A percentile compares a stretch with the other conserved stretches of the same genome.
phyloP scores from a whole-genome alignment of 1,140 invertebrate species.

The Muscidifurax raptorellus region DNA sequence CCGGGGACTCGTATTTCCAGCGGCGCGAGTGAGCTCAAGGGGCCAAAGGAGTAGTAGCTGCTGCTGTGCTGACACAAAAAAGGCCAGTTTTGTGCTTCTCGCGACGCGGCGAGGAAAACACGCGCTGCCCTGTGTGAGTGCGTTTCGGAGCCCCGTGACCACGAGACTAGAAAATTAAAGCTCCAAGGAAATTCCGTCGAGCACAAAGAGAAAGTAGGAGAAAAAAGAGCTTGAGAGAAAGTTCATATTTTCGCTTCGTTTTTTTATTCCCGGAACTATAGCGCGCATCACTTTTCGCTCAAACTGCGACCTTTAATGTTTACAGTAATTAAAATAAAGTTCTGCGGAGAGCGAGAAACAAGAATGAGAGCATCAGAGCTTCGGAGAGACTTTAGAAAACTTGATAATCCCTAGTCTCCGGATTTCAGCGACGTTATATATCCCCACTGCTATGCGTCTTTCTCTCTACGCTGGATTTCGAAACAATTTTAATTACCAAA shows the following conservation, averaged over 20 bases:
- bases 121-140: neutral
- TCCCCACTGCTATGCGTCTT: neutral
- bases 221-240: neutral
- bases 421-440: neutral
- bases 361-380: neutral
- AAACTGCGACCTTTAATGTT: neutral
- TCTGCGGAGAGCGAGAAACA: neutral
- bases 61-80: neutral
- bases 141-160: neutral
- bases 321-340: neutral
- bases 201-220: neutral
- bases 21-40: neutral
- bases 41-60: neutral
- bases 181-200: neutral
- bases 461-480: neutral
- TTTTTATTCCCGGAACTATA: neutral
- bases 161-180: slow-evolving; percentile 31
- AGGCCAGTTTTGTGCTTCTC: neutral
- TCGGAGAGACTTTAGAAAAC: neutral
- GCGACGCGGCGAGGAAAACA: neutral
- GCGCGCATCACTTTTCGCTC: neutral
- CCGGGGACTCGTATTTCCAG: neutral
- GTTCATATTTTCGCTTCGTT: neutral
- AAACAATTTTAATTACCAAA: slow-evolving; percentile 2
- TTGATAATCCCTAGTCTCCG: neutral